Evolutionary conservation across 1,140 invertebrate genomes (phyloP), one percentile per base, ranked within the genome.

Genomic region (Fopius arisanus): DNA sequence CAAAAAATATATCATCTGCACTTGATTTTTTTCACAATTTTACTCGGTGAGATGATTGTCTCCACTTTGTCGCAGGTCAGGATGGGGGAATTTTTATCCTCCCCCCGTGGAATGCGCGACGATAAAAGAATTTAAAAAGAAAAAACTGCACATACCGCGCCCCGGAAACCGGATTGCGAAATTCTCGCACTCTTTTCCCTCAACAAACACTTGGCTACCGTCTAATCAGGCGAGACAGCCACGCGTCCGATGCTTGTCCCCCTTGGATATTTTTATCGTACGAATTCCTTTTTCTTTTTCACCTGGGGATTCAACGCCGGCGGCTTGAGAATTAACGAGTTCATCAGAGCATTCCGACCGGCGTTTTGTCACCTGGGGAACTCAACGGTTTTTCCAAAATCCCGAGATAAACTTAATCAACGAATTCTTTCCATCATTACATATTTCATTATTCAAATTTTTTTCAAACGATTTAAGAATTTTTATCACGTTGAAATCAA

Each of bases 11-110:
- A n/a, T n/a, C n/a, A n/a, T n/a, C n/a, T n/a, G n/a, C n/a, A n/a
- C n/a, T n/a, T n/a, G n/a, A n/a, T n/a, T n/a, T n/a, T n/a, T n/a
- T n/a, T n/a, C n/a, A n/a, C n/a, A n/a, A 48, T 48, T n/a, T n/a
- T 16, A 12, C 16, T 5, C 9, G 43, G n/a, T n/a, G 16, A 12
- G 16, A 48, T 16, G 7, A 48, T 16, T 48, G n/a, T 19, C 9
- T 3, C n/a, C 26, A 48, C 48, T 67, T 67, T 66, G 43, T 51
- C 67, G 21, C 9, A 31, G 67, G 48, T 51, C 48, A 51, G 21
- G 14, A 1, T 26, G 40, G 19, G n/a, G n/a, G 67, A 69, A 69
- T 69, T 69, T 69, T 69, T 69, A 69, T 69, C 48, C 43, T 69
- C 48, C 43, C 23, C 28, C 12, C n/a, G 16, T 59, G 67, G 67